Evolutionary conservation across 2,888 invertebrate genomes (phyloP), one percentile per base, ranked within the genome.

Genomic region (Chelonus formosanus): DNA sequence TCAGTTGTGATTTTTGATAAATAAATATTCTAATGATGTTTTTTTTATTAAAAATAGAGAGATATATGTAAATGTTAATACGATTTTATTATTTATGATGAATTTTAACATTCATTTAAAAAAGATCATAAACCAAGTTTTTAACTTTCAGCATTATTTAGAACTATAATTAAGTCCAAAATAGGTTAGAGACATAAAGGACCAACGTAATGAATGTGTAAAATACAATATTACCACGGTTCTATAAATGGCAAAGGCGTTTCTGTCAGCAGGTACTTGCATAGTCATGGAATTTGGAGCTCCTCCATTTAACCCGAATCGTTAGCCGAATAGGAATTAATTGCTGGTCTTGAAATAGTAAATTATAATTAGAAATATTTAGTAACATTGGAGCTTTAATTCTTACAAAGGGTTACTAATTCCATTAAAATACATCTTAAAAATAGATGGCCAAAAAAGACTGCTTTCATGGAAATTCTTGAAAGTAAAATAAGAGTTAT

Each of bases 391-490:
- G 20, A 20, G 20, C 20, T 20, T 20, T 20, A 20, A 1, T 20
- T 20, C 20, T 20, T 20, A 1, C 20, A 20, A 20, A 20, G 20
- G 20, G 20, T 20, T 20, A 20, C 20, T 20, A 20, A 20, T 20
- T 20, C 20, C 20, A 20, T 20, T 20, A 20, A 20, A 20, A 20
- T 20, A 20, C 2, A 20, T 40, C 40, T 40, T 6, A 40, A 40
- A 5, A 40, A 6, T 40, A 20, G 55, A 61, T 53, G 31, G 52
- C 48, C 54, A 53, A 59, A 52, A 66, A 71, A 73, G 71, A 68
- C 60, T 56, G 71, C 68, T 69, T 70, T 69, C 73, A 71, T 48
- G 64, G 58, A 58, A 63, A 63, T 56, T 47, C 62, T 48, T 57
- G 53, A 59, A 62, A 7, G 40, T 32, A 44, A 4, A 5, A 43